These are phyloP conservation scores for Alauda arvensis DNA, from an alignment of 2,797 vertebrate species.

Conservation along the genomic window DNA sequence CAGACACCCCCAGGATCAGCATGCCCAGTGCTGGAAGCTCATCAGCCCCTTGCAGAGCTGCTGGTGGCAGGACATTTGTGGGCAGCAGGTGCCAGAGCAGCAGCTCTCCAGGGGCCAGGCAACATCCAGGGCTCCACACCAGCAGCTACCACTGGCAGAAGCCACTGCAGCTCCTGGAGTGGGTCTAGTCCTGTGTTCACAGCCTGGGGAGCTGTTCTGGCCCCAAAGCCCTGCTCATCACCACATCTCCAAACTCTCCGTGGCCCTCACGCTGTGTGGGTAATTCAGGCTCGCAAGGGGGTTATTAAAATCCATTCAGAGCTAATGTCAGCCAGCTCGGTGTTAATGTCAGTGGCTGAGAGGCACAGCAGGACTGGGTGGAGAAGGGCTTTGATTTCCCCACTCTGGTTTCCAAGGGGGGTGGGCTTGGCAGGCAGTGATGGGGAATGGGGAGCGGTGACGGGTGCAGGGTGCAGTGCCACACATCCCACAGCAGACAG, in stretches of 20 bases:
- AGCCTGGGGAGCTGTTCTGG: background rate
- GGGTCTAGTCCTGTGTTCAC: background rate
- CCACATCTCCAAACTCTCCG: background rate
- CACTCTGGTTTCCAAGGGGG: background rate
- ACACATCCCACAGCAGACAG: background rate
- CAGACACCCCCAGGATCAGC: background rate
- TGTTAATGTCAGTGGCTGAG: slow-evolving; percentile 46
- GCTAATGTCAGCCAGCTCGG: slow-evolving; percentile 10
- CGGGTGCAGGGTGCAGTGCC: rapidly evolving
- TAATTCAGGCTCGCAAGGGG: slow-evolving; percentile 12
- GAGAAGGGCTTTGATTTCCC: slow-evolving; percentile 28
- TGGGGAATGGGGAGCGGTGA: rapidly evolving
- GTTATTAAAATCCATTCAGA: slow-evolving; percentile 57
- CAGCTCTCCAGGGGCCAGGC: background rate
- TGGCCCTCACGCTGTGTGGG: background rate
- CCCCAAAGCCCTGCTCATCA: background rate
- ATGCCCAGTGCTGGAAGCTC: background rate
- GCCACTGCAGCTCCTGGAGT: background rate
- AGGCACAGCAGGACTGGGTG: slow-evolving; percentile 5
- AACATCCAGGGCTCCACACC: background rate
- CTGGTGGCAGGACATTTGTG: background rate
- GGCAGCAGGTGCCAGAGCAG: background rate
- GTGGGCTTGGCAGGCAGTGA: background rate
- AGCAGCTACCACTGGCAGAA: background rate
- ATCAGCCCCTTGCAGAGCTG: background rate